A percentile compares a stretch with the other conserved stretches of the same genome.
Evolutionary conservation across 2,888 invertebrate genomes (phyloP).

Genomic region (Formica aserva): DNA sequence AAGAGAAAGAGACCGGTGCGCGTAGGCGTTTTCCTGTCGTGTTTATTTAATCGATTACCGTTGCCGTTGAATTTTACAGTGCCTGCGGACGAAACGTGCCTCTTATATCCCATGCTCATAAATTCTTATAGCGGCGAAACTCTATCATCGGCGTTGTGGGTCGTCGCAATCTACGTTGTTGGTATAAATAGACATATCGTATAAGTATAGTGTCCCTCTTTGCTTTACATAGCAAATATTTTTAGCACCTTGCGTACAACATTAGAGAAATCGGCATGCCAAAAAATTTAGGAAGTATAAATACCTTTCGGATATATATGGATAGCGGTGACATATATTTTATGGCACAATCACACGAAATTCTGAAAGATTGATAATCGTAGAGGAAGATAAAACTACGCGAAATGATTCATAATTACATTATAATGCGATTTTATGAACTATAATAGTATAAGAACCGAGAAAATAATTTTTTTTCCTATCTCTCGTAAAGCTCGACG

Average conservation of each 20-base stretch:
- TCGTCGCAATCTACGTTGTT: neutral
- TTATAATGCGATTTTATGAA: conserved; percentile 18
- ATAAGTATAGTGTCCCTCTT: neutral
- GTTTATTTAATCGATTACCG: conserved; percentile 69
- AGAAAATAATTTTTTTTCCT: conserved; percentile 9
- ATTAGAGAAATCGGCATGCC: neutral
- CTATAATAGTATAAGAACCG: conserved; percentile 1
- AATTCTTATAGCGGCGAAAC: conserved; percentile 23
- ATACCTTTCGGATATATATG: neutral
- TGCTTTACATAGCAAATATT: conserved; percentile 11
- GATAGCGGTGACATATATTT: neutral
- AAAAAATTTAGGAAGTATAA: neutral
- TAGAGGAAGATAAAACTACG: neutral
- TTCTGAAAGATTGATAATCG: neutral
- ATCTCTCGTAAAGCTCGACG: conserved; percentile 43
- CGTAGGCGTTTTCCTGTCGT: conserved; percentile 55
- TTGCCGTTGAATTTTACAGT: conserved; percentile 65
- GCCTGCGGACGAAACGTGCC: conserved; percentile 10
- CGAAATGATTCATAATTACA: conserved; percentile 14
- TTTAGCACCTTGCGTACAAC: neutral
- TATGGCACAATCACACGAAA: neutral
- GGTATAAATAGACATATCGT: conserved; percentile 1
- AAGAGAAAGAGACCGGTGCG: neutral
- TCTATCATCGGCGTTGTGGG: conserved; percentile 41
- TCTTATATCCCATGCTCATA: conserved; percentile 26